These are phyloP conservation scores for Actias luna DNA, from an alignment of 2,888 invertebrate species.

Conservation along the genomic window DNA sequence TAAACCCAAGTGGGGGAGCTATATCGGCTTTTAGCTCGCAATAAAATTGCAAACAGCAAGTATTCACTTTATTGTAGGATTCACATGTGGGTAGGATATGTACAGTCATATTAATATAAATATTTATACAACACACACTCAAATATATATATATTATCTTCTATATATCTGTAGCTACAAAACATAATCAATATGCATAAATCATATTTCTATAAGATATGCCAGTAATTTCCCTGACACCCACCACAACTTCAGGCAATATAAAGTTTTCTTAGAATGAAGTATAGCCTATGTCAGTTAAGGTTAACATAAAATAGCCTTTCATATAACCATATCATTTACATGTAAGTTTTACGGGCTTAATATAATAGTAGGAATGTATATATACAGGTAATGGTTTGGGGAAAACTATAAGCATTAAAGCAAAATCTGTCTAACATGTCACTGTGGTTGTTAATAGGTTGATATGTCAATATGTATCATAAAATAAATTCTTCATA, in stretches of 20 bases:
- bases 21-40: constrained; percentile 27
- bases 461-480: too few species aligned
- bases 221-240: background rate
- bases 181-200: background rate
- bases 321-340: background rate
- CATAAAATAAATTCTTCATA: too few species aligned
- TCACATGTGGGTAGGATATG: constrained; percentile 27
- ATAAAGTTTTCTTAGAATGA: too few species aligned
- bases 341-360: background rate
- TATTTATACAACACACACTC: constrained; percentile 28
- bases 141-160: too few species aligned
- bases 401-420: too few species aligned
- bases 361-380: too few species aligned
- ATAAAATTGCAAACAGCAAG: constrained; percentile 18
- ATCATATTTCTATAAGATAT: background rate
- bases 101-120: constrained; percentile 16
- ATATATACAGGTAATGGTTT: background rate
- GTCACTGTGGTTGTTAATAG: too few species aligned
- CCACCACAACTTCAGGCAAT: background rate
- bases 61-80: constrained; percentile 8
- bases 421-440: too few species aligned
- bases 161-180: background rate
- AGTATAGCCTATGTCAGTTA: background rate
- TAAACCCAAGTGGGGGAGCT: constrained; percentile 26
- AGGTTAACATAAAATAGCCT: background rate